phyloP scores from a whole-genome alignment of 2,113 vertebrate genomes.

The Irena cyanogastra region DNA sequence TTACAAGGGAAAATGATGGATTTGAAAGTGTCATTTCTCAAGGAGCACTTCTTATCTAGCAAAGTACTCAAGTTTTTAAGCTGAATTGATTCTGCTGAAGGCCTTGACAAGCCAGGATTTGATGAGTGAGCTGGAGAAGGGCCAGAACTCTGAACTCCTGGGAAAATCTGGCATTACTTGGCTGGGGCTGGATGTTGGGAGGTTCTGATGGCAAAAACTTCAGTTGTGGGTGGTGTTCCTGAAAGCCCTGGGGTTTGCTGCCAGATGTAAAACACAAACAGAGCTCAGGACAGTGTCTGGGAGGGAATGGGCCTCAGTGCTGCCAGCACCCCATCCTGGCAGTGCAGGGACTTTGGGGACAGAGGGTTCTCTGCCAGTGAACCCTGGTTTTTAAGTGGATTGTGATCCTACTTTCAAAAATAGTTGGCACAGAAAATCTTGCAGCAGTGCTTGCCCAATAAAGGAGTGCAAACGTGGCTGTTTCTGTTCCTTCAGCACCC shows the following conservation, averaged over 20 bases:
- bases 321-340: accelerated
- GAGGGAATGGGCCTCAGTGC: neutral
- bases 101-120: neutral
- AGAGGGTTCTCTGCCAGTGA: neutral
- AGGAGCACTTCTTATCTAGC: neutral
- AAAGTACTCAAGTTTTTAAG: neutral
- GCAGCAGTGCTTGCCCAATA: neutral
- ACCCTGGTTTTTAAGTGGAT: neutral
- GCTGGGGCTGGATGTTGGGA: neutral
- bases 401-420: neutral
- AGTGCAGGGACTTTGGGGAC: neutral
- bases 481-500: neutral
- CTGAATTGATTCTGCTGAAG: neutral
- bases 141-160: neutral
- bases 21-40: neutral
- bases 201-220: neutral
- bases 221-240: neutral
- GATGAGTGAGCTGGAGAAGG: neutral
- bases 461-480: neutral
- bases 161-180: neutral
- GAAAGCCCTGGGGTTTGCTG: neutral
- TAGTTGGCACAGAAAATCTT: neutral
- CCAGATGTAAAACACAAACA: accelerated
- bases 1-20: neutral
- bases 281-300: neutral